A percentile compares a stretch with the other conserved stretches of the same genome.
phyloP scores from a whole-genome alignment of 37 sponge, comb jelly and placozoan genomes.

The Lycopodina hypogea region DNA sequence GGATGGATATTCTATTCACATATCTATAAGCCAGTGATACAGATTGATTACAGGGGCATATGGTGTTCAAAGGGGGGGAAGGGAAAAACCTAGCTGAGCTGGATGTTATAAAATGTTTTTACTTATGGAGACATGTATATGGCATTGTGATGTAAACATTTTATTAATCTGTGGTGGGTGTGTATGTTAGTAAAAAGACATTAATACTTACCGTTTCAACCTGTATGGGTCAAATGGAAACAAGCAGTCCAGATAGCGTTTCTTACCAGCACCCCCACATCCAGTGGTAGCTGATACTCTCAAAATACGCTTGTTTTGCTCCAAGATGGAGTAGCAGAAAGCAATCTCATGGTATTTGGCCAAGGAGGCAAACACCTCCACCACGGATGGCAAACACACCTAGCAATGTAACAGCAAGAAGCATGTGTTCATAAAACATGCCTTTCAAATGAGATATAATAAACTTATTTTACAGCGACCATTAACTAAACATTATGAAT shows the following conservation, averaged over 20 bases:
- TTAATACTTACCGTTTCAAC: constrained; percentile 43
- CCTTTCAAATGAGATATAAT: neutral
- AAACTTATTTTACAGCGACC: no score
- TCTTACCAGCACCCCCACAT: neutral
- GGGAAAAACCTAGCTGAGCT: no score
- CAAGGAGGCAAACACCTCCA: constrained; percentile 71
- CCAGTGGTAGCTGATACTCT: constrained; percentile 11
- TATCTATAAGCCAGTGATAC: no score
- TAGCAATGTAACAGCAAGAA: constrained; percentile 8
- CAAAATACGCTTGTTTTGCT: constrained; percentile 72
- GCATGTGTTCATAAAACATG: neutral
- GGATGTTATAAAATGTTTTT: no score
- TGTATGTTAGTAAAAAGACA: no score
- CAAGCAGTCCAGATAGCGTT: constrained; percentile 54
- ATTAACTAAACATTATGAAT: neutral
- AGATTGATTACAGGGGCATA: no score
- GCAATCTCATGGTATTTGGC: constrained; percentile 69
- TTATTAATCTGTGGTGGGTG: no score
- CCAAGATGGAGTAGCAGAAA: constrained; percentile 89
- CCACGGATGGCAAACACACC: constrained; percentile 72
- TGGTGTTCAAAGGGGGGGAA: no score
- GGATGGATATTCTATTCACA: no score
- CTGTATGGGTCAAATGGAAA: constrained; percentile 87
- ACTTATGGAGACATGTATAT: no score
- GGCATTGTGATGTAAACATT: no score